phyloP scores from a whole-genome alignment of 92 coral and sea anemone species.

The Palythoa grandiflora region DNA sequence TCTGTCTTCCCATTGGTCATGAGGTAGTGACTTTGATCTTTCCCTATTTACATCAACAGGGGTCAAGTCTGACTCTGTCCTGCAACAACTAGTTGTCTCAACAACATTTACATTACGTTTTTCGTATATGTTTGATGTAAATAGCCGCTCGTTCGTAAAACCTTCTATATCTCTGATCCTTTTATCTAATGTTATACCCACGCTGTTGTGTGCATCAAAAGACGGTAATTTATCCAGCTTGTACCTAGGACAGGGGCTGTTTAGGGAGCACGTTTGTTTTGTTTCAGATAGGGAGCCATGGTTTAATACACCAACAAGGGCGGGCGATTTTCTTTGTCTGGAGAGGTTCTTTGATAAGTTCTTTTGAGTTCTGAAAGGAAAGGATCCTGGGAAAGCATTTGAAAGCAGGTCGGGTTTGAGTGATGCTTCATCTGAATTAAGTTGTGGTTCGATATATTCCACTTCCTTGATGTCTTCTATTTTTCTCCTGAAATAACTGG shows the following conservation, averaged over 20 bases:
- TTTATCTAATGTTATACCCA: not conserved
- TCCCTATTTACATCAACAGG: not conserved
- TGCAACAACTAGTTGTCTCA: not conserved
- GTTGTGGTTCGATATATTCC: not conserved
- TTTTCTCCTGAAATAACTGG: not conserved
- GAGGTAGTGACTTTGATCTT: not conserved
- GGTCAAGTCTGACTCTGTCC: not conserved
- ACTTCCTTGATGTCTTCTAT: not conserved
- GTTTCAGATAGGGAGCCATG: not conserved
- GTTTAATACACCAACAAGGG: not conserved
- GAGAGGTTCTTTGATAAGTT: not conserved
- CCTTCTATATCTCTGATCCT: not conserved
- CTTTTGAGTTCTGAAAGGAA: not conserved
- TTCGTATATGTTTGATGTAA: not conserved
- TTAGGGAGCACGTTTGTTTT: not conserved
- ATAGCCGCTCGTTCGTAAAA: not conserved
- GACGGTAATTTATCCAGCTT: not conserved
- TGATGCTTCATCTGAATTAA: too few relatives aligned
- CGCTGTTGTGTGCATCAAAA: not conserved
- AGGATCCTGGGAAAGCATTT: not conserved
- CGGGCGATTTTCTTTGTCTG: not conserved
- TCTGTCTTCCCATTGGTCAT: not conserved
- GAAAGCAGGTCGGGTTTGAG: not conserved
- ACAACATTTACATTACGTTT: not conserved
- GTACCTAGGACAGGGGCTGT: not conserved